Evolutionary conservation across 2,888 invertebrate genomes (phyloP), one percentile per base, ranked within the genome.

Genomic region (Chalcis sispes): DNA sequence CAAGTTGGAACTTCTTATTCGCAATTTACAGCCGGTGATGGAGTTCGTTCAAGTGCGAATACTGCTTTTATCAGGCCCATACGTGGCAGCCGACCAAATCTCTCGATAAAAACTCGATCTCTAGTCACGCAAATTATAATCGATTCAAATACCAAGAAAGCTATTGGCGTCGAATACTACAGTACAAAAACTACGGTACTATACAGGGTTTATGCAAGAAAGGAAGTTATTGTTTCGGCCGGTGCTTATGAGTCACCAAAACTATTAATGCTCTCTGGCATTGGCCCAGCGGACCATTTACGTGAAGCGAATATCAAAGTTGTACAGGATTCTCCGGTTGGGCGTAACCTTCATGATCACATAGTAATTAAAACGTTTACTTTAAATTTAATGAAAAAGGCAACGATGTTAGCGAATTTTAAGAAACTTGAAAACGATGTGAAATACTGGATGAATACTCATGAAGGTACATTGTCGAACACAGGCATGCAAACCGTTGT

Each of bases 1-100:
- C 91, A 92, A 83, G 86, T 92, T 7, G 94, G 93, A 36, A 91
- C 92, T 1, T 92, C 91, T 85, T 87, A 92, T 42, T 84, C 91
- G 25, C 93, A 93, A 84, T 90, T 91, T 20, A 93, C 93, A 0
- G 89, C 91, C 0, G 89, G 89, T 66, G 87, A 92, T 82, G 93
- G 94, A 1, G 88, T 88, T 80, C 89, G 94, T 79, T 87, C 90
- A 56, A 94, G 93, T 29, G 89, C 91, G 0, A 93, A 94, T 82
- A 86, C 85, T 1, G 94, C 93, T 1, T 94, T 91, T 80, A 91
- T 94, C n/a, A 89, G 92, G 80, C 93, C 93, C 0, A 91, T 94
- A 70, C 89, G 93, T 61, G 81, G 90, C 18, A 90, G 89, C 77
- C 82, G 91, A 27, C 81, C 81, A 29, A 89, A 89, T 77, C 77